Evolutionary conservation across 2,888 invertebrate species (phyloP), one percentile per base, ranked within the genome.

Genomic region (Lasioglossum malachurum): DNA sequence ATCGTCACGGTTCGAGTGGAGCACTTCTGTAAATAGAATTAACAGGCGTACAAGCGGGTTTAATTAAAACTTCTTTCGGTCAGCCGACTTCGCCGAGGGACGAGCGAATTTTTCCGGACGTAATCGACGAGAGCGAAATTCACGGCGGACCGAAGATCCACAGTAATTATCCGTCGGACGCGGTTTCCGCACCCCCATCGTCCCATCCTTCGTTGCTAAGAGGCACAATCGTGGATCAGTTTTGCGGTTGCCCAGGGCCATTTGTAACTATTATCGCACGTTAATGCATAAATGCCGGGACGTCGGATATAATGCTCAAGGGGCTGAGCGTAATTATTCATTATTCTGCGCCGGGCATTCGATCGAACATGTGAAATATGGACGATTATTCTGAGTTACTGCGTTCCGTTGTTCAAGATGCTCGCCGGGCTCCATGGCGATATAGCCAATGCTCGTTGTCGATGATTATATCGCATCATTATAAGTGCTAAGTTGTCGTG

Each of bases 241-340:
- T 87, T 87, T 75, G 82, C 83, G 78, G 82, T 82, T 64, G 19
- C 74, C 73, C 16, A 16, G 49, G 83, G 78, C 84, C 80, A 84
- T 88, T 88, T 80, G 83, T 84, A 88, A 88, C 84, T 86, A 87
- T 87, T 90, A 82, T 76, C 77, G 84, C 75, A 49, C 49, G 86
- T 89, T 84, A 82, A 89, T 86, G 72, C 82, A 87, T 71, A 71
- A 90, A 71, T 72, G 83, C 38, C 74, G 75, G 72, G 71, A n/a
- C 75, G 31, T 76, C 71, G 84, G 75, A 69, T 80, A 87, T 49
- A 74, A 90, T 74, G 81, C 87, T 73, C 83, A 69, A 57, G 86
- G 82, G 80, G 77, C 41, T 53, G 16, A 27, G 77, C 69, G 83
- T 90, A 84, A 88, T 86, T 82, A 88, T 88, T 90, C 78, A 89